Conservation (phyloP, 2,888 invertebrate species). For the Sarcophaga carnaria region DNA sequence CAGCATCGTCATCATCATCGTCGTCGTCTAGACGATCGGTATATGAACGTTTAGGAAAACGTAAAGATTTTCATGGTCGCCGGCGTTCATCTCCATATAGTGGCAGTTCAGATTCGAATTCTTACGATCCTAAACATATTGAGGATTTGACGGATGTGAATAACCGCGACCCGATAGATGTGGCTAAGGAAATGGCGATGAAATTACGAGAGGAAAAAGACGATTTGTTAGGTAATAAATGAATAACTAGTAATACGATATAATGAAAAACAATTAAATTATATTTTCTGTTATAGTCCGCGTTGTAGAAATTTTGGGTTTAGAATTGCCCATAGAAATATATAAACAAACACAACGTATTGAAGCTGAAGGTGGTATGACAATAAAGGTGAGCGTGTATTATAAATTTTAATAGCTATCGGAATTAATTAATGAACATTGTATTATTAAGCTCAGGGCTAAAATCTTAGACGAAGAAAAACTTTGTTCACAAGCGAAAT, state of each 20-base stretch:
- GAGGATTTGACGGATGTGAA: conserved; percentile 84
- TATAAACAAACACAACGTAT: conserved; percentile 91
- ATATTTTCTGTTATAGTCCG: conserved; percentile 82
- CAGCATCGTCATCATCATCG: conserved; percentile 31
- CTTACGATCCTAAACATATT: conserved; percentile 82
- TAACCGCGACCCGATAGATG: conserved; percentile 77
- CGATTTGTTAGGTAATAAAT: conserved; percentile 85
- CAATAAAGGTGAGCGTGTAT: conserved; percentile 85
- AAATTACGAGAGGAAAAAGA: conserved; percentile 89
- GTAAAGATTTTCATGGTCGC: conserved; percentile 66
- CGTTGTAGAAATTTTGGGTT: conserved; percentile 88
- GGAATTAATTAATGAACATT: too few relatives aligned
- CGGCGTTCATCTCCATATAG: conserved; percentile 79
- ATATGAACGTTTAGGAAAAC: conserved; percentile 75
- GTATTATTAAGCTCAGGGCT: too few relatives aligned
- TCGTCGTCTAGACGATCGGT: conserved; percentile 69
- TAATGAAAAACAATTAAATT: neutral
- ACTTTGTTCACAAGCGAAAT: too few relatives aligned
- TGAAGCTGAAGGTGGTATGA: conserved; percentile 93
- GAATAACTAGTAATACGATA: neutral
- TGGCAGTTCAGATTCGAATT: conserved; percentile 83
- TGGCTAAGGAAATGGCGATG: conserved; percentile 88
- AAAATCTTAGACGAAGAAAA: too few relatives aligned
- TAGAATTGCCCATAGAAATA: conserved; percentile 87
- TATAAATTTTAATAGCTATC: neutral